Evolutionary conservation across 1,140 invertebrate genomes (phyloP), one percentile per base, ranked within the genome.

Genomic region (Drosophila rufa): DNA sequence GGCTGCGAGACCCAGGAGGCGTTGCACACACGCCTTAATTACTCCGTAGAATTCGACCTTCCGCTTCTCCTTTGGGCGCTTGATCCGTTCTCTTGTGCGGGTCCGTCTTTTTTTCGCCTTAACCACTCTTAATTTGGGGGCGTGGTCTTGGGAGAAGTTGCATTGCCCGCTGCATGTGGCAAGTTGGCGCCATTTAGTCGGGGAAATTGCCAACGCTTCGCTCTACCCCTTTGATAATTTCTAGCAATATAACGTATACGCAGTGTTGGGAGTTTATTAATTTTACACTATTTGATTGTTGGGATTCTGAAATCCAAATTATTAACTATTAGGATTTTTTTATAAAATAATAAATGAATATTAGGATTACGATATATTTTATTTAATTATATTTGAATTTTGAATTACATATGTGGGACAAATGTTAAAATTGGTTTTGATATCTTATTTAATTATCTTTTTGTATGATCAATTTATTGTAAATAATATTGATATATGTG

Each of bases 1-100:
- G 19, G n/a, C 19, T 40, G 15, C 45, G 17, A 22, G 17, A 25
- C 46, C 19, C 42, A 15, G 55, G 4, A 53, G 75, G 43, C 47
- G 36, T 17, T 61, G 74, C 79, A 66, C 48, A 70, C 45, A 81
- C 65, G 43, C 50, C 59, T 59, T 82, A 82, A 79, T 75, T 79
- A 57, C 75, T 42, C 6, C 40, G 30, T 51, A 58, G 50, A 59
- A 53, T 53, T 46, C 27, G 38, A 40, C 43, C 51, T 62, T 76
- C 22, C n/a, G n/a, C 45, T 25, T 14, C 22, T 27, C 27, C 11
- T 11, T 55, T 42, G 62, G 12, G 12, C 12, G 14, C n/a, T 22
- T 17, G 38, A 50, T 68, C 48, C 64, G 12, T 7, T 15, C 30
- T 38, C 38, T 22, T 71, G n/a, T 40, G 42, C 8, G n/a, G 8